Percentiles rank a stretch among this genome's conserved stretches.
Evolutionary conservation across 2,888 invertebrate genomes (phyloP).

Genomic region (Iselma pallidipennis): DNA sequence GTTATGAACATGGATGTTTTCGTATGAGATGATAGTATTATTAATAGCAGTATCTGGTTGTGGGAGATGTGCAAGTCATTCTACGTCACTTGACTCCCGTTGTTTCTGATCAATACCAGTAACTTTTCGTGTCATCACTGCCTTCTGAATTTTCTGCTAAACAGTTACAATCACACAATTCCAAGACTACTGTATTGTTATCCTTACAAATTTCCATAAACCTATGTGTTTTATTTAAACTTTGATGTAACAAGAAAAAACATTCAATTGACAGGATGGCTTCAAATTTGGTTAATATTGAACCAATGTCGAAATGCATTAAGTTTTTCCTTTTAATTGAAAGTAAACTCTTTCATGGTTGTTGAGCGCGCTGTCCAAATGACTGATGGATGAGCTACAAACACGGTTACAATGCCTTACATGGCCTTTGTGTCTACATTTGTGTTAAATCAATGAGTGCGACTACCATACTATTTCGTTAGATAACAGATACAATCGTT

Average conservation of each 20-base stretch:
- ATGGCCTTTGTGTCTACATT: conserved; percentile 44
- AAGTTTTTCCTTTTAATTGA: conserved; percentile 44
- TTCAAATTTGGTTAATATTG: no score
- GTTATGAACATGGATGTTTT: conserved; percentile 54
- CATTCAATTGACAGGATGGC: no score
- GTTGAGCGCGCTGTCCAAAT: conserved; percentile 45
- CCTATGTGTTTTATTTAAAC: no score
- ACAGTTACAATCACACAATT: background rate
- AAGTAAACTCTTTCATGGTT: conserved; percentile 49
- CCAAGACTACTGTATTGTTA: no score
- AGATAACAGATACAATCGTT: background rate
- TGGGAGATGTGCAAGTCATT: conserved; percentile 55
- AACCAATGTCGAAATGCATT: conserved; percentile 32
- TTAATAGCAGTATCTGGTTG: conserved; percentile 56
- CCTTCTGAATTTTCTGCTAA: conserved; percentile 9
- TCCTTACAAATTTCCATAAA: background rate
- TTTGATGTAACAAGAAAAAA: no score
- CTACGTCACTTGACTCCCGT: conserved; percentile 54
- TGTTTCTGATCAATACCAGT: conserved; percentile 54
- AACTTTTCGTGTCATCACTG: conserved; percentile 53
- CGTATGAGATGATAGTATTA: conserved; percentile 55
- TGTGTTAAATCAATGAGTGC: conserved; percentile 43
- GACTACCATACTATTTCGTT: conserved; percentile 23
- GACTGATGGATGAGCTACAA: conserved; percentile 49
- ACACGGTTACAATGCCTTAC: conserved; percentile 47